Conservation (phyloP, 2,113 vertebrate genomes). For the Picathartes gymnocephalus region DNA sequence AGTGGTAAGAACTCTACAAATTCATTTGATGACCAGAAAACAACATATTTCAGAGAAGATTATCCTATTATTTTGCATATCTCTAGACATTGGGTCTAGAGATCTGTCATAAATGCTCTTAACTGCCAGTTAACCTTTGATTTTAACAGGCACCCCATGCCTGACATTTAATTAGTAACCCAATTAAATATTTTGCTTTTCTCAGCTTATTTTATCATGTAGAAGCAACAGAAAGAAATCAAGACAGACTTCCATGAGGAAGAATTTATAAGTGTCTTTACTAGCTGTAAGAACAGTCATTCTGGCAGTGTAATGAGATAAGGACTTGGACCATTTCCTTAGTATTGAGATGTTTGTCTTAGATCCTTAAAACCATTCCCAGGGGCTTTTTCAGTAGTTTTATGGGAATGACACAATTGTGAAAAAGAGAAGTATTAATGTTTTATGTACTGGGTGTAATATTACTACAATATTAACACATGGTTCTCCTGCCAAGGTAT, state of each 20-base stretch:
- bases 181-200: constrained; percentile 78
- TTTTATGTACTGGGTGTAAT: background rate
- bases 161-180: constrained; percentile 86
- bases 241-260: constrained; percentile 44
- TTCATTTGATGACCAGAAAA: background rate
- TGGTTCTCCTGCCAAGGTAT: background rate
- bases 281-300: background rate
- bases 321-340: background rate
- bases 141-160: constrained; percentile 67
- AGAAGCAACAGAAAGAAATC: constrained; percentile 42
- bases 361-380: constrained; percentile 15
- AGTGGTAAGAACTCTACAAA: background rate
- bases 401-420: background rate
- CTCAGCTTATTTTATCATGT: constrained; percentile 69
- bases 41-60: background rate
- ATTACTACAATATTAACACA: background rate
- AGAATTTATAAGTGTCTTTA: constrained; percentile 53
- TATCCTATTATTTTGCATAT: background rate
- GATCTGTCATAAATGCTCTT: constrained; percentile 14
- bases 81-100: background rate
- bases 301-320: background rate
- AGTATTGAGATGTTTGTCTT: background rate
- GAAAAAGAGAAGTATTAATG: background rate
- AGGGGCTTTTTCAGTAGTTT: background rate
- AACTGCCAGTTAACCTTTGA: constrained; percentile 71